Conservation (phyloP, 1,140 invertebrate species). For the Anoplophora glabripennis region DNA sequence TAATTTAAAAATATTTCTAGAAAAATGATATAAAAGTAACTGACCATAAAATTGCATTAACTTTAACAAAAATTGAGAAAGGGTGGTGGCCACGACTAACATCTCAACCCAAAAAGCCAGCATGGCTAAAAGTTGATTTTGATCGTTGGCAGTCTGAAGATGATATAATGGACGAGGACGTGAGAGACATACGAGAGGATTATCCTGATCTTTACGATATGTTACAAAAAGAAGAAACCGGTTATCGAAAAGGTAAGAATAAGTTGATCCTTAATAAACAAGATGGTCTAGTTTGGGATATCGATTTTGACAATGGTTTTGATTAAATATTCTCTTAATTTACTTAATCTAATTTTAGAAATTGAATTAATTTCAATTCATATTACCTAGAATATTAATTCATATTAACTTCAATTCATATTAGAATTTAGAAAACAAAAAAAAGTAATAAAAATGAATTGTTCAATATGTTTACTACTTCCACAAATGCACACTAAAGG, state of each 20-base stretch:
- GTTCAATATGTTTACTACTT: too few species aligned
- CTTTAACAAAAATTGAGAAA: slow-evolving; percentile 65
- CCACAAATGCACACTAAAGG: too few species aligned
- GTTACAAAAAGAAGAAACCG: slow-evolving; percentile 75
- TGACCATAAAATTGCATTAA: slow-evolving; percentile 75
- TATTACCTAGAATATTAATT: too few species aligned
- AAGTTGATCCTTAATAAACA: background rate
- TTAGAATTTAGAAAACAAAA: too few species aligned
- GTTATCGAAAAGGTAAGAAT: slow-evolving; percentile 68
- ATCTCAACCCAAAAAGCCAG: slow-evolving; percentile 73
- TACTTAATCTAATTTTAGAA: too few species aligned
- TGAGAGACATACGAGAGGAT: slow-evolving; percentile 67
- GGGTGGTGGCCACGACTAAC: slow-evolving; percentile 83
- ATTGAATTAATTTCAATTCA: too few species aligned
- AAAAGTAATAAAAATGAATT: too few species aligned
- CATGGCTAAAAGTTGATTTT: slow-evolving; percentile 91
- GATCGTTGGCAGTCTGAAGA: slow-evolving; percentile 77
- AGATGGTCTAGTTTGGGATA: too few species aligned
- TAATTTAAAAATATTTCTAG: slow-evolving; percentile 36
- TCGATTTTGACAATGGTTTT: too few species aligned
- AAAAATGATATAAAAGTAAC: slow-evolving; percentile 59
- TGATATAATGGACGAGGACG: slow-evolving; percentile 62
- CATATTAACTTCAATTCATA: too few species aligned
- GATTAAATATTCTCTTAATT: too few species aligned
- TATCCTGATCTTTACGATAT: slow-evolving; percentile 74